Evolutionary conservation across 2,888 invertebrate species (phyloP).

Genomic region (Isoperla grammatica): DNA sequence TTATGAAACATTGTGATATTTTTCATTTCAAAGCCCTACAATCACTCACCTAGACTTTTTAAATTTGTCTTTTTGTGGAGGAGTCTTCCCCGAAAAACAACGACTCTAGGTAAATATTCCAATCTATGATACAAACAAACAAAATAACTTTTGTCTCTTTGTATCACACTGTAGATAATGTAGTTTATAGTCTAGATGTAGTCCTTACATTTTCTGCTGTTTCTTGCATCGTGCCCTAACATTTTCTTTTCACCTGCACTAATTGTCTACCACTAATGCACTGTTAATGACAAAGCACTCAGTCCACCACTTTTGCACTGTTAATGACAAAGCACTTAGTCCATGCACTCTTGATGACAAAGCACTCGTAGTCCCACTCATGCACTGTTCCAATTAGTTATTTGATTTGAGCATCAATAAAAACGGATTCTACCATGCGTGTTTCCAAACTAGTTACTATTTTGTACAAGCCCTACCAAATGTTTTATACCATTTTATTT

Average conservation of each 20-base stretch:
- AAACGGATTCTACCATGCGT: constrained; percentile 22
- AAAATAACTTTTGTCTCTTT: constrained; percentile 8
- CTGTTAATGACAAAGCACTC: neutral
- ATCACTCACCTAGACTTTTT: neutral
- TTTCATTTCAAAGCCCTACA: constrained; percentile 6
- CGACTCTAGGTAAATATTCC: constrained; percentile 14
- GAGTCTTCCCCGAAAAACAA: constrained; percentile 1
- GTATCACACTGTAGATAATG: constrained; percentile 8
- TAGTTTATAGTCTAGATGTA: constrained; percentile 10
- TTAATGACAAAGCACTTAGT: neutral
- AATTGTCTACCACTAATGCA: neutral
- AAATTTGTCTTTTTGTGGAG: constrained; percentile 1
- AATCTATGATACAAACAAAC: constrained; percentile 9
- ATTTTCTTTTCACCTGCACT: constrained; percentile 12
- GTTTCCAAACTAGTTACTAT: no score
- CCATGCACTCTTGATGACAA: neutral
- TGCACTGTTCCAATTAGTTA: neutral
- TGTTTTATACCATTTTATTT: no score
- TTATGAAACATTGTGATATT: constrained; percentile 1
- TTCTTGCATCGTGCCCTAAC: constrained; percentile 11
- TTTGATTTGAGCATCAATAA: constrained; percentile 21
- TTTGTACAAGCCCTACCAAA: no score
- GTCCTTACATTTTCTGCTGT: neutral
- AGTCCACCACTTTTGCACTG: neutral
- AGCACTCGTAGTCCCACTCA: neutral